Base-by-base conservation (phyloP, 2,888 invertebrate genomes). In the Meta bourneti region DNA sequence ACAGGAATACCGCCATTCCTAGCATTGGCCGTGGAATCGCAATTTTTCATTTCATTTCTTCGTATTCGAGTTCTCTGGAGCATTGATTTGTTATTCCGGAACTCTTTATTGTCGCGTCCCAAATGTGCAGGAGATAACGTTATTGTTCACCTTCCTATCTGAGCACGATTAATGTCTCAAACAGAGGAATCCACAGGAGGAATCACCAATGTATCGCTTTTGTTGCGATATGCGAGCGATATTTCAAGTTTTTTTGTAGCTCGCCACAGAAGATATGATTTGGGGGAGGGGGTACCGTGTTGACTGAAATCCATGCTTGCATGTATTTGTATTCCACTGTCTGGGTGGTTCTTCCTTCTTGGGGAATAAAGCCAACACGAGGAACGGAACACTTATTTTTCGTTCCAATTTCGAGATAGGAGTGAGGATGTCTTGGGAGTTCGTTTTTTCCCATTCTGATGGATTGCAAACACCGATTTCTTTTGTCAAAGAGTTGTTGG, bases 11-110 rank as follows among this genome's bases (percentile, higher is more conserved):
- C 51, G 34, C 61, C 2, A 34, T 4, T 34, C 34, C 1, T 77
- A 54, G 61, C 61, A 48, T 6, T 48, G 48, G 34, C 79, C 54
- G 51, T 71, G 70, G 78, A 72, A 71, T 61, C 84, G 54, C 79
- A 80, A 34, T 87, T 87, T 80, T 87, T 87, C 87, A 87, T 87
- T 87, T 70, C 78, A 80, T 87, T 87, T 80, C 72, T 72, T 71
- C 71, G 52, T 54, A 80, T 72, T 61, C 72, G 52, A 71, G 75
- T 48, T 84, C 84, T 84, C 83, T 74, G 51, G 71, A 52, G 79
- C 78, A 61, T 83, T 74, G 84, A 75, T 54, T 80, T 80, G 54
- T 79, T 72, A 87, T 87, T 20, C 48, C 49, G 84, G 34, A 74
- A 84, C 71, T 75, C 84, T 84, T 84, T 84, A 75, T 84, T 84